phyloP scores from a whole-genome alignment of 1,140 invertebrate genomes.

The Lepidostoma basale region DNA sequence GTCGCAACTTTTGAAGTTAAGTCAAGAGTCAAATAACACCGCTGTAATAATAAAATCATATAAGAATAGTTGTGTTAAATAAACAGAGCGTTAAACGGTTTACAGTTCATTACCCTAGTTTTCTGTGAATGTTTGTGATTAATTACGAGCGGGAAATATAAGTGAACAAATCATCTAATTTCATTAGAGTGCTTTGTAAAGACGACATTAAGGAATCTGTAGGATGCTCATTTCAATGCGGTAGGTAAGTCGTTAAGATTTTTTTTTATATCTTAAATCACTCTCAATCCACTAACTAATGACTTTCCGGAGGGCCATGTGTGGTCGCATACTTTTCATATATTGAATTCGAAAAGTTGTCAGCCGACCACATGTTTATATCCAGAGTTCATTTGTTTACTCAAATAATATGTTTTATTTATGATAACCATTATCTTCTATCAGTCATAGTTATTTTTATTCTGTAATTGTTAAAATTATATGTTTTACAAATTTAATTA shows the following conservation, averaged over 20 bases:
- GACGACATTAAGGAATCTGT: constrained; percentile 18
- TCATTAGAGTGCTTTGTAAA: constrained; percentile 10
- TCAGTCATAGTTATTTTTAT: no score
- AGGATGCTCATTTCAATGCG: constrained; percentile 23
- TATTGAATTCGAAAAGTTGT: no score
- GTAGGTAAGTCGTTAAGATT: constrained; percentile 21
- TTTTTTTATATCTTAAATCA: background rate
- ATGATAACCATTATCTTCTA: no score
- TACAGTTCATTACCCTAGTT: background rate
- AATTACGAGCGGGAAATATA: background rate
- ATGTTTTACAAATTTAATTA: no score
- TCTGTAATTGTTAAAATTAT: no score
- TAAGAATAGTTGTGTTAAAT: background rate
- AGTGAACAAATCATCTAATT: constrained; percentile 15
- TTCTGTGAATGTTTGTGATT: constrained; percentile 15
- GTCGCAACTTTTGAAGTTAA: background rate
- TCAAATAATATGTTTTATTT: no score
- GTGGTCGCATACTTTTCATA: no score
- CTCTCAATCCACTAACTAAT: no score
- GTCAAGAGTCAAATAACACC: constrained; percentile 21
- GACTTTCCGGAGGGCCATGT: no score
- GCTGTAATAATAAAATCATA: background rate
- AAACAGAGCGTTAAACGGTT: background rate
- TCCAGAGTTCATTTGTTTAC: no score
- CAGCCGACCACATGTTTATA: no score